These are phyloP conservation scores for Hirtodrosophila duncani DNA, from an alignment of 2,888 invertebrate genomes.

Conservation along the genomic window DNA sequence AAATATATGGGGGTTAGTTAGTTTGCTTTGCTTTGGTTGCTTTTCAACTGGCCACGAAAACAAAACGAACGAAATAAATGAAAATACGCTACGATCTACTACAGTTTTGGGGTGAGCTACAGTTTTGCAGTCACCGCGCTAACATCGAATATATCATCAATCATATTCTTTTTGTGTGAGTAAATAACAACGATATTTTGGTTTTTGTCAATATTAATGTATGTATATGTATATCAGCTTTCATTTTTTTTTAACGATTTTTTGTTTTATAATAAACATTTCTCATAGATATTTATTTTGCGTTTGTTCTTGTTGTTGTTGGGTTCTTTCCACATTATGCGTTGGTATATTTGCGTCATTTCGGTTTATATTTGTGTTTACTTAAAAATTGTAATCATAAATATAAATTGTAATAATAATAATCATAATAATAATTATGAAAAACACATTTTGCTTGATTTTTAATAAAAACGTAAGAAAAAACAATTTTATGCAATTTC, in stretches of 20 bases:
- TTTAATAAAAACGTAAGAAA: slow-evolving; percentile 54
- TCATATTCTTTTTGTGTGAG: slow-evolving; percentile 14
- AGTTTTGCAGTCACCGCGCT: slow-evolving; percentile 27
- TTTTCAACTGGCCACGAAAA: neutral
- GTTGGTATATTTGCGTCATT: slow-evolving; percentile 69
- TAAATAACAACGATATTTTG: slow-evolving; percentile 43
- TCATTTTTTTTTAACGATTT: slow-evolving; percentile 22
- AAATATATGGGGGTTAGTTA: slow-evolving; percentile 12
- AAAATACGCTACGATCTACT: neutral
- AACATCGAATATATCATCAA: slow-evolving; percentile 2
- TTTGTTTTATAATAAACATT: slow-evolving; percentile 11
- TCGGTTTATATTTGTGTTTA: slow-evolving; percentile 52
- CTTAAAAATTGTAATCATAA: slow-evolving; percentile 57
- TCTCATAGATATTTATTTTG: slow-evolving; percentile 3
- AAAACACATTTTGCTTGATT: slow-evolving; percentile 39
- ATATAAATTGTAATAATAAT: slow-evolving; percentile 65
- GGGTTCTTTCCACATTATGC: slow-evolving; percentile 21
- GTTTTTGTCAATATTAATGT: slow-evolving; percentile 21
- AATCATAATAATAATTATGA: slow-evolving; percentile 60
- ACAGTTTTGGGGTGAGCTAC: slow-evolving; percentile 9
- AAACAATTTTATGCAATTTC: slow-evolving; percentile 48
- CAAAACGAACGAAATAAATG: too few relatives aligned
- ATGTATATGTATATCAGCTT: slow-evolving; percentile 34
- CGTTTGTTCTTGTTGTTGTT: slow-evolving; percentile 16
- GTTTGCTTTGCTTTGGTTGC: slow-evolving; percentile 3